Conservation (phyloP, 2,888 invertebrate genomes). For the Synanthedon tipuliformis region DNA sequence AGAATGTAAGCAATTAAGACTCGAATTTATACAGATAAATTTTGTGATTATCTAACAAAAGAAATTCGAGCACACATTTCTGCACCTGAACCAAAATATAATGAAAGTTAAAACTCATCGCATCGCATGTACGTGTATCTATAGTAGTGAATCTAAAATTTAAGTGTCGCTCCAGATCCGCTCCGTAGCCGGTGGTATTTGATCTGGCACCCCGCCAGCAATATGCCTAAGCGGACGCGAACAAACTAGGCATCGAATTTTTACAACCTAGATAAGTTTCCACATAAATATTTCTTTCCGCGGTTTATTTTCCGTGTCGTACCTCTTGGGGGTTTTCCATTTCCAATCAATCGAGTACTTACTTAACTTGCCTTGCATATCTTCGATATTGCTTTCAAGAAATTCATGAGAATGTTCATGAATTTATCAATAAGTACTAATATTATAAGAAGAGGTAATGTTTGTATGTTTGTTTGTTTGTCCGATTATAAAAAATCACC, state of each 20-base stretch:
- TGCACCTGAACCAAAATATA: neutral
- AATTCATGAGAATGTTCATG: no score
- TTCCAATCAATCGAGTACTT: no score
- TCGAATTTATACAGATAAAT: neutral
- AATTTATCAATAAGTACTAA: no score
- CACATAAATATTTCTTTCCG: slow-evolving; percentile 10
- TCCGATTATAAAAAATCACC: no score
- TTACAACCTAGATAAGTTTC: slow-evolving; percentile 45
- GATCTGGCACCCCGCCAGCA: slow-evolving; percentile 51
- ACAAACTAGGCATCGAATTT: slow-evolving; percentile 49
- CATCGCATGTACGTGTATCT: slow-evolving; percentile 2
- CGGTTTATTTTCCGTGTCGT: no score
- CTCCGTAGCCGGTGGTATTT: slow-evolving; percentile 37
- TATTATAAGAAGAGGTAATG: no score
- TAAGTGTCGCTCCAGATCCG: slow-evolving; percentile 38
- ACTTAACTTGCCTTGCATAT: no score
- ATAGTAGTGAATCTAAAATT: slow-evolving; percentile 38
- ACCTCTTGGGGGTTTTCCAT: no score
- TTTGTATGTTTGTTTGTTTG: no score
- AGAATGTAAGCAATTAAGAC: neutral
- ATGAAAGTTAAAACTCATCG: neutral
- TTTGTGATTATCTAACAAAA: neutral
- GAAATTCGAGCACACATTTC: neutral
- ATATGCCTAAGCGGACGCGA: slow-evolving; percentile 39
- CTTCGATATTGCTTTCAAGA: no score